Percentiles rank a stretch among this genome's conserved stretches.
Conservation (phyloP, 2,888 invertebrate species). For the Archips xylosteana region DNA sequence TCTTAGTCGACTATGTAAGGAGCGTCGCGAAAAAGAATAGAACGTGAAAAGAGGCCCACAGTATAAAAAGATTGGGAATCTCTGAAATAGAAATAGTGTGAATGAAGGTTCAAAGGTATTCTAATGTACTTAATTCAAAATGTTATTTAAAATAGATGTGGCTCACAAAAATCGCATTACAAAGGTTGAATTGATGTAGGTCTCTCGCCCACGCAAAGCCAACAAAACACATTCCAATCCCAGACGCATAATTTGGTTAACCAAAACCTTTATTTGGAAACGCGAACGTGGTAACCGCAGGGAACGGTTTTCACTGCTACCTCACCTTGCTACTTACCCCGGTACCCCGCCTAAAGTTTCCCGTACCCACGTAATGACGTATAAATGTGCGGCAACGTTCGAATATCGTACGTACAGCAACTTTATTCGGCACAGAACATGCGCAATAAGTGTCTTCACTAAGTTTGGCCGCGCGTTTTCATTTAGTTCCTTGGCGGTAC, state of each 20-base stretch:
- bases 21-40: too few species aligned
- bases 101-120: not conserved
- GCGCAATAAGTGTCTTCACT: slow-evolving; percentile 62
- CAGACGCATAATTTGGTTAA: slow-evolving; percentile 31
- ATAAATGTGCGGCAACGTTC: slow-evolving; percentile 42
- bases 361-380: not conserved
- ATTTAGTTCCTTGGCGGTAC: slow-evolving; percentile 68
- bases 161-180: slow-evolving; percentile 3
- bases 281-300: slow-evolving; percentile 18
- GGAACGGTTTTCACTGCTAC: slow-evolving; percentile 14
- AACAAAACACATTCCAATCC: slow-evolving; percentile 18
- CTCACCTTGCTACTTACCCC: slow-evolving; percentile 12
- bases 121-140: not conserved
- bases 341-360: slow-evolving; percentile 11
- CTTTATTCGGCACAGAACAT: slow-evolving; percentile 52
- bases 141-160: not conserved
- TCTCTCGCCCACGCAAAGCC: slow-evolving; percentile 17
- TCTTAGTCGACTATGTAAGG: too few species aligned
- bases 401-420: slow-evolving; percentile 48
- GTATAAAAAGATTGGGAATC: not conserved
- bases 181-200: slow-evolving; percentile 19
- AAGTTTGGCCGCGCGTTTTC: slow-evolving; percentile 50
- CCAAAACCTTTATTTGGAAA: slow-evolving; percentile 18
- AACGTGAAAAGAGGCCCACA: too few species aligned
- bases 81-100: not conserved